Percentiles rank a stretch among this genome's conserved stretches.
These are phyloP conservation scores for Anguilla megastoma DNA, from an alignment of 2,797 vertebrate genomes.

Conservation along the genomic window DNA sequence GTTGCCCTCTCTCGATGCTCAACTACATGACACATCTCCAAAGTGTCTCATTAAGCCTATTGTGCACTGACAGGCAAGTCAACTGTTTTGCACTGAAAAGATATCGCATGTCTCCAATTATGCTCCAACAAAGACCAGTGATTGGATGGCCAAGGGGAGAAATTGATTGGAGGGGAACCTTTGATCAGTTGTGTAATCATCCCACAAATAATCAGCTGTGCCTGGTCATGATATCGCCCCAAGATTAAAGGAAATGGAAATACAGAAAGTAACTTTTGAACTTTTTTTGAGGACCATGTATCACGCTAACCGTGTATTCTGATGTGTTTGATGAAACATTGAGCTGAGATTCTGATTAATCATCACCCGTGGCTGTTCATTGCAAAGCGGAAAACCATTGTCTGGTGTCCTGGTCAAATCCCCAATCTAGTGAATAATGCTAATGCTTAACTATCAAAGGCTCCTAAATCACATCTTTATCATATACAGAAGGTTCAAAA, in stretches of 20 bases:
- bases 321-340: neutral
- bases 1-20: too few relatives aligned
- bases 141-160: neutral
- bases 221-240: neutral
- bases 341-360: neutral
- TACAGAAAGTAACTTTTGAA: neutral
- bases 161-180: slow-evolving; percentile 10
- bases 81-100: neutral
- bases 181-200: slow-evolving; percentile 7
- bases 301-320: neutral
- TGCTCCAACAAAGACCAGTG: neutral
- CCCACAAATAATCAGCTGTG: neutral
- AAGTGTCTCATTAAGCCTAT: neutral
- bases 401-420: neutral
- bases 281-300: neutral
- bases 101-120: neutral
- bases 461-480: neutral
- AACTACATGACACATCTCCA: neutral
- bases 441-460: neutral
- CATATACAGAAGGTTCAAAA: too few relatives aligned
- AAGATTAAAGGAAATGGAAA: neutral
- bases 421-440: neutral
- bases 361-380: neutral
- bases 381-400: neutral
- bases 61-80: neutral